These are phyloP conservation scores for Pinna nobilis DNA, from an alignment of 1,140 invertebrate species.

Conservation along the genomic window DNA sequence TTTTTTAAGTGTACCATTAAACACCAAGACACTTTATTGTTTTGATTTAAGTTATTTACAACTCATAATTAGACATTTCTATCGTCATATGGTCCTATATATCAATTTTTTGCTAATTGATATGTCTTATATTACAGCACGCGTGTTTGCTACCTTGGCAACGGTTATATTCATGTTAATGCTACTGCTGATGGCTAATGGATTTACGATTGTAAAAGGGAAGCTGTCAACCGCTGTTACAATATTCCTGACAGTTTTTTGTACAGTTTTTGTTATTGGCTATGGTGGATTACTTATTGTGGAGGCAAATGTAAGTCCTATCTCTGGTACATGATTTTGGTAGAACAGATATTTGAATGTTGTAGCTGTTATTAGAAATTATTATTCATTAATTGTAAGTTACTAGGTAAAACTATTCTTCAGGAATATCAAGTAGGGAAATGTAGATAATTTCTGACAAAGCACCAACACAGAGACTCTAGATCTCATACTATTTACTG, in stretches of 20 bases:
- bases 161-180: slow-evolving; percentile 83
- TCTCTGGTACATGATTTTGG: no score
- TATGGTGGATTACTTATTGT: slow-evolving; percentile 85
- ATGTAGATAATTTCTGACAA: no score
- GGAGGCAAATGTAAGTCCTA: slow-evolving; percentile 67
- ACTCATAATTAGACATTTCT: not conserved
- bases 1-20: no score
- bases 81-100: not conserved
- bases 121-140: slow-evolving; percentile 77
- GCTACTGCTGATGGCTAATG: slow-evolving; percentile 89
- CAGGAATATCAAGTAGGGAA: no score
- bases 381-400: not conserved
- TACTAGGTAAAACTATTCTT: not conserved
- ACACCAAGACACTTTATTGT: not conserved
- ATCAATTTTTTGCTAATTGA: no score
- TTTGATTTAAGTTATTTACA: not conserved
- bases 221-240: slow-evolving; percentile 81
- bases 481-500: no score
- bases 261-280: slow-evolving; percentile 83
- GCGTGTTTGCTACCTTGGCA: slow-evolving; percentile 82
- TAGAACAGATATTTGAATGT: not conserved
- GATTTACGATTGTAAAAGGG: slow-evolving; percentile 91
- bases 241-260: slow-evolving; percentile 86
- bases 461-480: no score
- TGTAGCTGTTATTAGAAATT: not conserved